Percentiles rank a stretch among this genome's conserved stretches.
Conservation (phyloP, 2,797 vertebrate species). For the Mus minutoides region DNA sequence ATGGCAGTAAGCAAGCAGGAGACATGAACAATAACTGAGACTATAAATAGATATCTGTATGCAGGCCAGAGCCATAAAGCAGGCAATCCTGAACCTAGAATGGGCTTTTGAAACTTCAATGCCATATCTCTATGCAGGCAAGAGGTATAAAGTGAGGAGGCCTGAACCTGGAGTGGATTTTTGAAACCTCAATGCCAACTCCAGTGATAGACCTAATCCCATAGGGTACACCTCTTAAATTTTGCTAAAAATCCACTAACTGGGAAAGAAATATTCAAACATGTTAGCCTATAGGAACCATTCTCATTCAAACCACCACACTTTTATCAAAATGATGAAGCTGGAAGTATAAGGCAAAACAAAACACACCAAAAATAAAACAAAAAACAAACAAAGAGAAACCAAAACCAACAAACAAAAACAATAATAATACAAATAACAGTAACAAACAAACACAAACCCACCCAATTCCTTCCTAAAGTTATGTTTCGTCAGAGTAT, state of each 20-base stretch:
- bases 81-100: too few species aligned
- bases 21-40: not conserved
- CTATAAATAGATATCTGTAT: not conserved
- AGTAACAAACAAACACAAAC: not conserved
- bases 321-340: not conserved
- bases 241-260: not conserved
- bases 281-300: not conserved
- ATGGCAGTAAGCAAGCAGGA: not conserved
- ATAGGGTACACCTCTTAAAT: not conserved
- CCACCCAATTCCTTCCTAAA: not conserved
- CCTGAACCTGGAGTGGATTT: not conserved
- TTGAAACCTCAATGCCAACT: not conserved
- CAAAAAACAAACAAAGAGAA: not conserved
- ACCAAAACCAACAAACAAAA: not conserved
- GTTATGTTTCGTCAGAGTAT: not conserved
- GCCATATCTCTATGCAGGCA: not conserved
- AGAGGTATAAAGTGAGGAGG: not conserved
- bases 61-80: not conserved
- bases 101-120: not conserved
- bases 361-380: not conserved
- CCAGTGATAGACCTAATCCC: not conserved
- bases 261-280: not conserved
- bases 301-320: not conserved
- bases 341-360: not conserved
- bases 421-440: not conserved